These are phyloP conservation scores for Megaceryle torquata DNA, from an alignment of 2,113 vertebrate genomes.

Conservation along the genomic window DNA sequence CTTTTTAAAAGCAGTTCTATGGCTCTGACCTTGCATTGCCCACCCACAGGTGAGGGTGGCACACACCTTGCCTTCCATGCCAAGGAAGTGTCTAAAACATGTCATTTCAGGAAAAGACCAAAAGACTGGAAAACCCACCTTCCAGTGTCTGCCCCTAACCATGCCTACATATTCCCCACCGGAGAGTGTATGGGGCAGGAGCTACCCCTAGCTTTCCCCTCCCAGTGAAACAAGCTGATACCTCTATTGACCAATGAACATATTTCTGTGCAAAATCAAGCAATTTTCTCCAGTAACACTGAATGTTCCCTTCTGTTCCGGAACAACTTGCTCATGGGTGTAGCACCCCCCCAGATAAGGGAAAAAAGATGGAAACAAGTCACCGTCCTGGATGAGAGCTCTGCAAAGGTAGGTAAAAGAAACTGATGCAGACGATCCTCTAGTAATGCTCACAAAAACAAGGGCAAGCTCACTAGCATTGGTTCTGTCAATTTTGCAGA, in stretches of 20 bases:
- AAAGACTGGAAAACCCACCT: neutral
- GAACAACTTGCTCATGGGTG: neutral
- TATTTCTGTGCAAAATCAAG: neutral
- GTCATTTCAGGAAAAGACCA: neutral
- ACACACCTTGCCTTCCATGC: rapidly evolving
- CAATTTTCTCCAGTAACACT: neutral
- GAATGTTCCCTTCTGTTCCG: neutral
- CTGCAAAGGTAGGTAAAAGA: neutral
- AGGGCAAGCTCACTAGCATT: neutral
- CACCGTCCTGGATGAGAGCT: rapidly evolving
- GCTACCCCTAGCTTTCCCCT: neutral
- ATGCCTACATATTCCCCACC: neutral
- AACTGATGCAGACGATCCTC: neutral
- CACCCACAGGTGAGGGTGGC: neutral
- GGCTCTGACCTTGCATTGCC: neutral
- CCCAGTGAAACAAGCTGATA: neutral
- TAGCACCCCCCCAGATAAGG: neutral
- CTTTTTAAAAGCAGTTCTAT: neutral
- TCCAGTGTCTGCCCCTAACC: neutral
- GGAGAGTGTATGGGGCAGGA: neutral
- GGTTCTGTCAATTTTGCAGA: neutral
- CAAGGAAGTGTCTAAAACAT: neutral
- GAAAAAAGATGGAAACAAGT: neutral
- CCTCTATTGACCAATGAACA: neutral
- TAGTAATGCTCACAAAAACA: neutral